phyloP scores from a whole-genome alignment of 2,113 vertebrate genomes.

The Leptodactylus fuscus region DNA sequence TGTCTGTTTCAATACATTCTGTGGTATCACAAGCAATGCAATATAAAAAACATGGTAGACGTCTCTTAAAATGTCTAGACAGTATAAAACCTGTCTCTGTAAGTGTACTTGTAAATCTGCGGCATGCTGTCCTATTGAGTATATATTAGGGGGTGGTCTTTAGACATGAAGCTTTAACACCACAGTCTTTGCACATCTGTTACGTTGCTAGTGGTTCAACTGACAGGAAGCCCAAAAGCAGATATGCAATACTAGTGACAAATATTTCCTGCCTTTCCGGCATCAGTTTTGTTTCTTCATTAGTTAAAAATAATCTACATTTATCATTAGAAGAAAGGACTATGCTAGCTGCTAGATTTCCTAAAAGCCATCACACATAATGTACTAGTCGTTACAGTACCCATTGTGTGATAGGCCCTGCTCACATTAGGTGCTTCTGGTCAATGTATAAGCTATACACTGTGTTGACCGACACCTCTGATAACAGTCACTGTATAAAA shows the following conservation, averaged over 20 bases:
- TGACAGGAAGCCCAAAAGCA: slow-evolving; percentile 77
- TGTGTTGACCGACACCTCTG: too few relatives aligned
- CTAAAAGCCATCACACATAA: background rate
- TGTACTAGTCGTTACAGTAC: background rate
- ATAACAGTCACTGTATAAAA: too few relatives aligned
- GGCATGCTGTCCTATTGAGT: too few relatives aligned
- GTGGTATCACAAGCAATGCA: too few relatives aligned
- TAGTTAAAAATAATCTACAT: slow-evolving; percentile 66
- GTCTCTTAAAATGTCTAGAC: too few relatives aligned
- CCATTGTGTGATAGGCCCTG: too few relatives aligned
- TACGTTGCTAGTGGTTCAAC: slow-evolving; percentile 79
- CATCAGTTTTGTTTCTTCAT: slow-evolving; percentile 64
- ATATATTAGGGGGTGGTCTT: background rate
- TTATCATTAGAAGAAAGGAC: background rate
- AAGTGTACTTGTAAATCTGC: too few relatives aligned
- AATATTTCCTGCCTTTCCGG: slow-evolving; percentile 71
- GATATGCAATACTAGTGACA: slow-evolving; percentile 64
- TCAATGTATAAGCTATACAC: too few relatives aligned
- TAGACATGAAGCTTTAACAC: slow-evolving; percentile 12
- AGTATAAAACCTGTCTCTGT: too few relatives aligned
- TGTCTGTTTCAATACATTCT: too few relatives aligned
- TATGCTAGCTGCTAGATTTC: background rate
- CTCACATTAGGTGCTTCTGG: too few relatives aligned
- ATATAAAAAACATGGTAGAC: too few relatives aligned
- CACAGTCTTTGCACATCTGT: slow-evolving; percentile 72